phyloP scores from a whole-genome alignment of 2,888 invertebrate species.

The Pardosa pseudoannulata region DNA sequence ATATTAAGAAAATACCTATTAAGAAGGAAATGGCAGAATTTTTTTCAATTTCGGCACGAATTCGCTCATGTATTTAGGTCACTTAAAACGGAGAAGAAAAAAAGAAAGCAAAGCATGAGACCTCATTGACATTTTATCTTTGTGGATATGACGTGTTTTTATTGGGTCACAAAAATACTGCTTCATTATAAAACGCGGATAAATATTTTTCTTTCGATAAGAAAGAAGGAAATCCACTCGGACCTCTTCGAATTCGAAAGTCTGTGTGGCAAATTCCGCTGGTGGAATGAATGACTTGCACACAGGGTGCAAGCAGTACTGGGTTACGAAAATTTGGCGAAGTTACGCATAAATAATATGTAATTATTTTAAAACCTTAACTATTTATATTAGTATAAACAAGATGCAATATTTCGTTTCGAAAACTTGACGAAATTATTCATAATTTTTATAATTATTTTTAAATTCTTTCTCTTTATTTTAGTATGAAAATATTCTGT shows the following conservation, averaged over 20 bases:
- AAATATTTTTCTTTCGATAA: conserved; percentile 69
- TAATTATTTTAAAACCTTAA: no score
- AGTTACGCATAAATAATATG: no score
- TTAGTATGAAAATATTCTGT: no score
- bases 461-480: no score
- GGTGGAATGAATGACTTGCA: no score
- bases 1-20: neutral
- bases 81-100: conserved; percentile 22
- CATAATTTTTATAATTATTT: no score
- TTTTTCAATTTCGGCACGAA: conserved; percentile 35
- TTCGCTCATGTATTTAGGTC: conserved; percentile 64
- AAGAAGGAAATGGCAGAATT: conserved; percentile 17
- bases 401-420: no score
- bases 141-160: conserved; percentile 69
- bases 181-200: conserved; percentile 69
- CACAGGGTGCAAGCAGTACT: no score
- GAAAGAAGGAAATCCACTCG: conserved; percentile 48
- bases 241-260: conserved; percentile 22
- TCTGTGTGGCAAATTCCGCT: conserved; percentile 28
- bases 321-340: no score
- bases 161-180: conserved; percentile 69
- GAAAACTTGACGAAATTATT: no score
- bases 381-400: no score
- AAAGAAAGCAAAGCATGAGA: conserved; percentile 49
- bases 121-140: conserved; percentile 70